Conservation (phyloP, 1,140 invertebrate species). For the Pinna nobilis region DNA sequence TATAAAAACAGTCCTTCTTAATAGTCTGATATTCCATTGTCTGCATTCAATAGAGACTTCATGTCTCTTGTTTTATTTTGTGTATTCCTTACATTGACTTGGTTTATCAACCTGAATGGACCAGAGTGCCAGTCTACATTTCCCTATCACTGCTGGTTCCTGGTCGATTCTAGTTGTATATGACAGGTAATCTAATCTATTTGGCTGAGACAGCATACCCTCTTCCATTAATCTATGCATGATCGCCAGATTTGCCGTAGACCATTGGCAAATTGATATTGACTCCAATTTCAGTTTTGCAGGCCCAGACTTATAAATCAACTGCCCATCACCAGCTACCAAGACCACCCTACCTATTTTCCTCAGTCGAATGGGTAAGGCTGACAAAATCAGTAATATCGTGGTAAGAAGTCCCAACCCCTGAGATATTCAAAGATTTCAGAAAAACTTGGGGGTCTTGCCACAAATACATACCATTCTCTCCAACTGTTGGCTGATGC, state of each 20-base stretch:
- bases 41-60: conserved; percentile 14
- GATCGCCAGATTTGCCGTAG: conserved; percentile 14
- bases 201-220: neutral
- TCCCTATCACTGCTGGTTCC: neutral
- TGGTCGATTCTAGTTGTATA: conserved; percentile 19
- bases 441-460: conserved; percentile 16
- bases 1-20: conserved; percentile 3
- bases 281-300: conserved; percentile 20
- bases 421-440: neutral
- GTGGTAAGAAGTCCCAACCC: neutral
- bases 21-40: conserved; percentile 8
- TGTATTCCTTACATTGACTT: conserved; percentile 6
- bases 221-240: conserved; percentile 13
- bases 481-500: neutral
- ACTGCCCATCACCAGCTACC: neutral
- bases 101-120: conserved; percentile 18
- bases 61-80: neutral
- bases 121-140: conserved; percentile 17
- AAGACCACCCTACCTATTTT: conserved; percentile 12
- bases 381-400: conserved; percentile 23
- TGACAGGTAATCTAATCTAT: conserved; percentile 16
- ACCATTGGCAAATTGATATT: conserved; percentile 19
- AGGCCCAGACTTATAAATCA: conserved; percentile 14
- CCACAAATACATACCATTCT: conserved; percentile 15
- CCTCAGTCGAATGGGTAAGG: neutral